phyloP scores from a whole-genome alignment of 2,888 invertebrate species.

The Pyrrhia umbra region DNA sequence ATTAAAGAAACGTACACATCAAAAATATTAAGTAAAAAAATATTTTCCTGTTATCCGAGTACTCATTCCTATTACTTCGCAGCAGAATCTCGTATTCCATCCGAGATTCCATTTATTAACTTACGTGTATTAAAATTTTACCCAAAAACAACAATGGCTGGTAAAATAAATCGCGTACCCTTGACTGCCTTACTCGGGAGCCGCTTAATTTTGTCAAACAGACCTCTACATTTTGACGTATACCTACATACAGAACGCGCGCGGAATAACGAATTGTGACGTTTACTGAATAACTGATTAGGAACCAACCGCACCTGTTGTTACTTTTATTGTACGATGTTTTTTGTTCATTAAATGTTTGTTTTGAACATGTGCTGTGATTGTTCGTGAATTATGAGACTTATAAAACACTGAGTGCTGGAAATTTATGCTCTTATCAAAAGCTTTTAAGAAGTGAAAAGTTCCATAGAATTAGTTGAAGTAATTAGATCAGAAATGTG shows the following conservation, averaged over 20 bases:
- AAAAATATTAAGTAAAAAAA: neutral
- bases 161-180: slow-evolving; percentile 71
- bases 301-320: slow-evolving; percentile 75
- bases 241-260: slow-evolving; percentile 63
- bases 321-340: slow-evolving; percentile 56
- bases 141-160: slow-evolving; percentile 55
- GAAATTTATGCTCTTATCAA: neutral
- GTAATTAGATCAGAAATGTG: neutral
- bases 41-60: neutral
- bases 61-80: slow-evolving; percentile 39
- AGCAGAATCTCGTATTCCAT: slow-evolving; percentile 42
- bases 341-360: slow-evolving; percentile 66
- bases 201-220: slow-evolving; percentile 80
- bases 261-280: slow-evolving; percentile 74
- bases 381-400: slow-evolving; percentile 22
- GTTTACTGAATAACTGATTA: slow-evolving; percentile 79
- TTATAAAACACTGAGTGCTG: neutral
- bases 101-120: slow-evolving; percentile 49
- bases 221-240: slow-evolving; percentile 79
- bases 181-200: slow-evolving; percentile 66
- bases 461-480: neutral
- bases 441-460: neutral
- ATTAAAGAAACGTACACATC: neutral
- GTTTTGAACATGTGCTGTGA: slow-evolving; percentile 51
- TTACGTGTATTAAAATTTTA: slow-evolving; percentile 57